These are phyloP conservation scores for Pharmacophagus antenor DNA, from an alignment of 2,888 invertebrate genomes.

Conservation along the genomic window DNA sequence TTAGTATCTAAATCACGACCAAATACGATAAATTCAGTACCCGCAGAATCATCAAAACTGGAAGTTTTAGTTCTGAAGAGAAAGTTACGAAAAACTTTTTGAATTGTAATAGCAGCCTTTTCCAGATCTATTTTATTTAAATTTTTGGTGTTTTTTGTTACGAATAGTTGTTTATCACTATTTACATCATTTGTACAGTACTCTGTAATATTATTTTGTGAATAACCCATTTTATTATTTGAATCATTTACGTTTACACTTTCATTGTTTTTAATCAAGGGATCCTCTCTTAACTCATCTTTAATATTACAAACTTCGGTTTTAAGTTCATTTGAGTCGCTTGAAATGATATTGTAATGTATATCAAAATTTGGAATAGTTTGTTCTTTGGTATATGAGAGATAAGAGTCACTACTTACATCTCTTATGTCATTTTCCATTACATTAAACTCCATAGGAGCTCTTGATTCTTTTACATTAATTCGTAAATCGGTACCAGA, in stretches of 20 bases:
- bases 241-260: not conserved
- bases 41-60: constrained; percentile 61
- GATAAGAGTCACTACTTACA: not conserved
- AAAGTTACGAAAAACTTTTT: constrained; percentile 78
- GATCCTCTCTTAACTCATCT: not conserved
- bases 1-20: constrained; percentile 35
- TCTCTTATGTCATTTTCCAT: not conserved
- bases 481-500: not conserved
- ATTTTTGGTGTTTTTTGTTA: constrained; percentile 22
- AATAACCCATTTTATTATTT: not conserved
- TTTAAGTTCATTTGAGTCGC: not conserved
- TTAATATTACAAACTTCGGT: not conserved
- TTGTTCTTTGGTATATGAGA: not conserved
- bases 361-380: not conserved
- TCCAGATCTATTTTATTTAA: constrained; percentile 67
- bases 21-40: constrained; percentile 47
- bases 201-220: constrained; percentile 13
- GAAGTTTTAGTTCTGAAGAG: constrained; percentile 71
- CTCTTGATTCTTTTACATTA: not conserved
- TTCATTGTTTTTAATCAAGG: not conserved
- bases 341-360: not conserved
- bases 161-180: constrained; percentile 3
- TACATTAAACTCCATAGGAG: not conserved
- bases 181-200: constrained; percentile 7
- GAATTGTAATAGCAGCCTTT: constrained; percentile 79